These are phyloP conservation scores for Psilopsiagon aurifrons DNA, from an alignment of 2,113 vertebrate genomes.

Conservation along the genomic window DNA sequence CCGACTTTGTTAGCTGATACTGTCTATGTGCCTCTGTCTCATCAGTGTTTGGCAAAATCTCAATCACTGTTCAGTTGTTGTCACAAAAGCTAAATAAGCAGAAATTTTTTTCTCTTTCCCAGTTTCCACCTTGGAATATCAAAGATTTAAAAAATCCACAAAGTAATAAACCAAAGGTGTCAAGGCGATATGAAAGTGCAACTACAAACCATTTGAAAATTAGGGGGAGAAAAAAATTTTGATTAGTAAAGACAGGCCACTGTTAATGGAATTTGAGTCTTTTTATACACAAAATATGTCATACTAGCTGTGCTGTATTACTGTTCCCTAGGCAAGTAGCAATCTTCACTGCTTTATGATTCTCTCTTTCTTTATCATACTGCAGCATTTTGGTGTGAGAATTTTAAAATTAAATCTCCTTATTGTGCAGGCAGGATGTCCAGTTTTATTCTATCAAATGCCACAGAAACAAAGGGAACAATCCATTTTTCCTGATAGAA, in stretches of 20 bases:
- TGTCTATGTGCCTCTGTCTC: not conserved
- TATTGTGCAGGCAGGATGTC: conserved; percentile 80
- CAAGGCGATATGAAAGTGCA: not conserved
- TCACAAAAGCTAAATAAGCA: conserved; percentile 27
- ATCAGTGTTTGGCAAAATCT: conserved; percentile 10
- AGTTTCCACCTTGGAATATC: not conserved
- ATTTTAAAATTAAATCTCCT: conserved; percentile 81
- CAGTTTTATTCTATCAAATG: conserved; percentile 81
- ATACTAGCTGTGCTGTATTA: conserved; percentile 13
- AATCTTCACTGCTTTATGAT: conserved; percentile 66
- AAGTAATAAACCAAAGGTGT: not conserved
- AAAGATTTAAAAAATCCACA: not conserved
- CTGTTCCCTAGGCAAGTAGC: conserved; percentile 68
- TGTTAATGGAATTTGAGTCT: conserved; percentile 58
- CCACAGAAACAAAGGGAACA: conserved; percentile 89
- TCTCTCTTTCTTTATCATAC: conserved; percentile 68
- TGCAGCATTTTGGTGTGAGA: conserved; percentile 72
- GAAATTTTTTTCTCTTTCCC: not conserved
- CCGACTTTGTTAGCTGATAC: not conserved
- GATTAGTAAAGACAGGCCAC: conserved; percentile 36
- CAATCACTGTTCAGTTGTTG: not conserved
- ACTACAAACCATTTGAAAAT: conserved; percentile 50
- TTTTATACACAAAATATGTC: conserved; percentile 48
- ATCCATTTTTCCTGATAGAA: conserved; percentile 90
- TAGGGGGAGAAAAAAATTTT: conserved; percentile 25